A percentile compares a stretch with the other conserved stretches of the same genome.
Evolutionary conservation across 2,113 vertebrate species (phyloP).

Genomic region (Synchiropus splendidus): DNA sequence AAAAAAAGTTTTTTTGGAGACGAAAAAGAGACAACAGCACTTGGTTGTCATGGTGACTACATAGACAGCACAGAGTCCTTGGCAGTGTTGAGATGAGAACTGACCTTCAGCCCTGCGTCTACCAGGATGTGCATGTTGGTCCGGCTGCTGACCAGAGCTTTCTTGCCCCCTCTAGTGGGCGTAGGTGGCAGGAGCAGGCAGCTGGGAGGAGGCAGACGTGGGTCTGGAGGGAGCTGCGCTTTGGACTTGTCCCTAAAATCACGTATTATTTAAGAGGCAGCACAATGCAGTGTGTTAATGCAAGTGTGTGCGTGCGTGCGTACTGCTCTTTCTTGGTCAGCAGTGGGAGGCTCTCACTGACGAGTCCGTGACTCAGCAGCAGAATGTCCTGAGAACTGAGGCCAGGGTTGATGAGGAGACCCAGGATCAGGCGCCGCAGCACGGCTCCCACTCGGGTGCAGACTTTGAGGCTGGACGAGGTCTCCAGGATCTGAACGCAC

Average conservation of each 20-base stretch:
- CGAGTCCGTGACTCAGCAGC: conserved; percentile 82
- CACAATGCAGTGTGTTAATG: background rate
- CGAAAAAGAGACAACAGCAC: no score
- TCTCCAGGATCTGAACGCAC: conserved; percentile 75
- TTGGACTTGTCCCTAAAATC: conserved; percentile 46
- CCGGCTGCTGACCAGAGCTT: conserved; percentile 75
- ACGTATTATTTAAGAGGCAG: background rate
- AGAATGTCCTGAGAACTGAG: conserved; percentile 78
- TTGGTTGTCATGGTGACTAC: no score
- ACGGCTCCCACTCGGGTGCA: conserved; percentile 80
- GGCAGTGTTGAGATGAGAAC: background rate
- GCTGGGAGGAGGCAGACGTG: conserved; percentile 82
- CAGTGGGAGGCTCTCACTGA: conserved; percentile 89
- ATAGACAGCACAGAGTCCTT: no score
- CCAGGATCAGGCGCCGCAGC: conserved; percentile 75
- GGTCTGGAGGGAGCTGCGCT: conserved; percentile 68
- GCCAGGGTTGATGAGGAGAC: conserved; percentile 77
- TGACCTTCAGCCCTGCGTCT: conserved; percentile 84
- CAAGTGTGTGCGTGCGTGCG: background rate
- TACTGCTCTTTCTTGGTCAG: conserved; percentile 86
- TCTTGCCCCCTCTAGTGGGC: conserved; percentile 78
- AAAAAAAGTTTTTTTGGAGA: no score
- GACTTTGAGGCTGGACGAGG: conserved; percentile 78
- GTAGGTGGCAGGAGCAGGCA: conserved; percentile 83
- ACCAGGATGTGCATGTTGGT: conserved; percentile 90